These are phyloP conservation scores for Pholis gunnellus DNA, from an alignment of 2,113 vertebrate species.

Conservation along the genomic window DNA sequence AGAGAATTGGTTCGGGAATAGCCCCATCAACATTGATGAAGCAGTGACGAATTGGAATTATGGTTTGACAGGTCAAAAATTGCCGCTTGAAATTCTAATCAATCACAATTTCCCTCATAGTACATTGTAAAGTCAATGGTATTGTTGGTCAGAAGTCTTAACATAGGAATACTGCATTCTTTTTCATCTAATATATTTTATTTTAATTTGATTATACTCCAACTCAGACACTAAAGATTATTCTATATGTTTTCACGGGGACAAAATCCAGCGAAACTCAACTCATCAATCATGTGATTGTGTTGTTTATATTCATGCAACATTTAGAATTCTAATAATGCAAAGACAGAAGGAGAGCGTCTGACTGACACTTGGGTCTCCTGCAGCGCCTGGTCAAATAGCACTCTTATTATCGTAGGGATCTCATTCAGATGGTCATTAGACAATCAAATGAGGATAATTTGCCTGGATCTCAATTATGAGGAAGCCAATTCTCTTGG, in stretches of 20 bases:
- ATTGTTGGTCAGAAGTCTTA: not conserved
- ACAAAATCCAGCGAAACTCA: not conserved
- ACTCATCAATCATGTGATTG: not conserved
- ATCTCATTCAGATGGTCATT: conserved; percentile 81
- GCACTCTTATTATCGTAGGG: conserved; percentile 68
- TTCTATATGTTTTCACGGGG: not conserved
- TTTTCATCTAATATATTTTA: conserved; percentile 13
- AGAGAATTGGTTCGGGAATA: conserved; percentile 57
- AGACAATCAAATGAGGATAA: conserved; percentile 83
- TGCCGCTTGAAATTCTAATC: conserved; percentile 63
- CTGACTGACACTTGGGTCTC: conserved; percentile 62
- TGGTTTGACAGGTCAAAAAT: conserved; percentile 73
- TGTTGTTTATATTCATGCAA: conserved; percentile 6
- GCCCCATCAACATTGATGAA: conserved; percentile 73
- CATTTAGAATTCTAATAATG: conserved; percentile 63
- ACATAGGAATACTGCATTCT: not conserved
- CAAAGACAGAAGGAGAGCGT: conserved; percentile 21
- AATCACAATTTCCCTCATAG: conserved; percentile 49
- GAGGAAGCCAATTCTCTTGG: conserved; percentile 69
- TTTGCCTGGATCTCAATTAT: conserved; percentile 81
- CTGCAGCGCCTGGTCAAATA: conserved; percentile 66
- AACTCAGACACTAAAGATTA: not conserved
- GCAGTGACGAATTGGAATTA: conserved; percentile 69
- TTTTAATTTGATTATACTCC: conserved; percentile 2
- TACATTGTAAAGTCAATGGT: not conserved